Conservation (phyloP, 1,140 invertebrate species). For the Leptestheria dahalacensis region DNA sequence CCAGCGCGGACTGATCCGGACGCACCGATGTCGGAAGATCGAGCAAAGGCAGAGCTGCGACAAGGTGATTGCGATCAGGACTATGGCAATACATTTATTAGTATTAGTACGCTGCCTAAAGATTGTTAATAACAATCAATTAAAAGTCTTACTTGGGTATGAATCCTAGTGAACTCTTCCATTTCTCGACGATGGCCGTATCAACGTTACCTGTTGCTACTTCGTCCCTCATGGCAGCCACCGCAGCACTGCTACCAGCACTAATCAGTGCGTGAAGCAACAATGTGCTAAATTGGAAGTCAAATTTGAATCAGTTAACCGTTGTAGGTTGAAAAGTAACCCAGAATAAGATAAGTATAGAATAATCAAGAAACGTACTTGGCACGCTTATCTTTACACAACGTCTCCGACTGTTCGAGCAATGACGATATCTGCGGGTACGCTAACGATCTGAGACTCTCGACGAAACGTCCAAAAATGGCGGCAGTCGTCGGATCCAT, state of each 20-base stretch:
- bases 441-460: constrained; percentile 15
- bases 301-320: neutral
- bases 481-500: neutral
- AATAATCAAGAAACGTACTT: constrained; percentile 13
- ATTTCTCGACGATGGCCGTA: neutral
- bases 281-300: constrained; percentile 41
- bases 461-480: neutral
- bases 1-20: neutral
- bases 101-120: neutral
- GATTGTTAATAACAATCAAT: neutral
- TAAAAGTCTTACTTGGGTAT: neutral
- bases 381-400: constrained; percentile 12
- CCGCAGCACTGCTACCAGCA: constrained; percentile 56
- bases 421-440: constrained; percentile 18
- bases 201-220: constrained; percentile 32
- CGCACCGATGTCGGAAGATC: neutral
- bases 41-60: constrained; percentile 9
- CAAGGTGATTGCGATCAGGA: constrained; percentile 9
- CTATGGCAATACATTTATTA: neutral
- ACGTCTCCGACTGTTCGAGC: constrained; percentile 12
- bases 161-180: constrained; percentile 8
- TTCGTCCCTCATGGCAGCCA: constrained; percentile 61
- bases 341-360: constrained; percentile 9
- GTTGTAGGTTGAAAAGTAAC: neutral
- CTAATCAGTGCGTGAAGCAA: constrained; percentile 66